phyloP scores from a whole-genome alignment of 2,113 vertebrate species.

The Synchiropus splendidus region DNA sequence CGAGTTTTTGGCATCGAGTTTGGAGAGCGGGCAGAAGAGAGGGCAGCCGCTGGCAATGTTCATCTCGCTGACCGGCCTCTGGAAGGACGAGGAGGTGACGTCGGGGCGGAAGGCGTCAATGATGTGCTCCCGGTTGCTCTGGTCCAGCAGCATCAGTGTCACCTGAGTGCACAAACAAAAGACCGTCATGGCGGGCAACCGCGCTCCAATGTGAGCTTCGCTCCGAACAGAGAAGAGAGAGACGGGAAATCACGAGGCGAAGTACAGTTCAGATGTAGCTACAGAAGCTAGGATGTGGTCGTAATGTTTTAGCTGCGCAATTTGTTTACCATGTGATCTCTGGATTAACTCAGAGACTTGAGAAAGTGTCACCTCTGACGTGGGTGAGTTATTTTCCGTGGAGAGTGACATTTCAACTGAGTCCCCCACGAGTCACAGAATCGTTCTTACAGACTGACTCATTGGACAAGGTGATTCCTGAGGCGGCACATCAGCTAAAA shows the following conservation, averaged over 20 bases:
- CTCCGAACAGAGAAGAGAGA: no score
- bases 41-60: constrained; percentile 97
- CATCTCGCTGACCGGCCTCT: constrained; percentile 88
- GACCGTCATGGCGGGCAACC: no score
- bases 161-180: constrained; percentile 64
- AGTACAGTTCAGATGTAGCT: neutral
- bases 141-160: constrained; percentile 93
- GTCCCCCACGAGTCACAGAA: no score
- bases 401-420: no score
- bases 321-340: no score
- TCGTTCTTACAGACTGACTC: no score
- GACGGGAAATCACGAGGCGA: neutral
- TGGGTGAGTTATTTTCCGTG: no score
- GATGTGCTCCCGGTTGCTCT: constrained; percentile 93
- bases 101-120: constrained; percentile 94
- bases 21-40: constrained; percentile 87
- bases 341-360: no score
- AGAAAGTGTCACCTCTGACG: no score
- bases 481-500: no score
- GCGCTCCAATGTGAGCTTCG: no score
- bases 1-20: constrained; percentile 86
- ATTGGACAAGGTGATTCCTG: no score
- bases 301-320: neutral
- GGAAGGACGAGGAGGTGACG: constrained; percentile 87
- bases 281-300: neutral